Conservation (phyloP, 2,797 vertebrate species). For the Champsocephalus esox region DNA sequence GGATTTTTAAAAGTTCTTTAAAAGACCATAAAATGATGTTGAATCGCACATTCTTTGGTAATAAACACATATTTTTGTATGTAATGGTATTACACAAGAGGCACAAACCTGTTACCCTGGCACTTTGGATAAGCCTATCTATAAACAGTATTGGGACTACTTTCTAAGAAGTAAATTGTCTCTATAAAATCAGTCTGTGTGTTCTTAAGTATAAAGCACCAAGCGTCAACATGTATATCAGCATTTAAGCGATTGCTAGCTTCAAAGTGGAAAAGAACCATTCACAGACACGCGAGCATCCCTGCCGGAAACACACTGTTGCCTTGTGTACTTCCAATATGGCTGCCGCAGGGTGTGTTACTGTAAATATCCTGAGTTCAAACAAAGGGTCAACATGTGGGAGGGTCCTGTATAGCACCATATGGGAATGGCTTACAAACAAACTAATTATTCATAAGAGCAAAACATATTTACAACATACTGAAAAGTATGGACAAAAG, state of each 20-base stretch:
- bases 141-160: background rate
- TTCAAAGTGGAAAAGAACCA: background rate
- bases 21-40: background rate
- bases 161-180: background rate
- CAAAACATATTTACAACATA: conserved; percentile 69
- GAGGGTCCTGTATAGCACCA: conserved; percentile 60
- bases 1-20: background rate
- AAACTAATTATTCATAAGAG: conserved; percentile 37
- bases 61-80: background rate
- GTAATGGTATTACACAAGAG: background rate
- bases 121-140: background rate
- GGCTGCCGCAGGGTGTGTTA: conserved; percentile 38
- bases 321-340: background rate
- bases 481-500: conserved; percentile 21
- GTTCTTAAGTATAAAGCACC: no score
- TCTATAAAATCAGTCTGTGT: background rate
- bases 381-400: conserved; percentile 33
- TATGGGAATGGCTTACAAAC: conserved; percentile 47
- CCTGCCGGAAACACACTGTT: background rate
- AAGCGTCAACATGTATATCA: background rate
- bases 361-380: conserved; percentile 55
- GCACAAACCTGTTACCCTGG: background rate
- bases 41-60: background rate
- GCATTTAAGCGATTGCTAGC: background rate
- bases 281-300: conserved; percentile 11